A percentile compares a stretch with the other conserved stretches of the same genome.
phyloP scores from a whole-genome alignment of 2,888 invertebrate genomes.

The Hartigia nigra region DNA sequence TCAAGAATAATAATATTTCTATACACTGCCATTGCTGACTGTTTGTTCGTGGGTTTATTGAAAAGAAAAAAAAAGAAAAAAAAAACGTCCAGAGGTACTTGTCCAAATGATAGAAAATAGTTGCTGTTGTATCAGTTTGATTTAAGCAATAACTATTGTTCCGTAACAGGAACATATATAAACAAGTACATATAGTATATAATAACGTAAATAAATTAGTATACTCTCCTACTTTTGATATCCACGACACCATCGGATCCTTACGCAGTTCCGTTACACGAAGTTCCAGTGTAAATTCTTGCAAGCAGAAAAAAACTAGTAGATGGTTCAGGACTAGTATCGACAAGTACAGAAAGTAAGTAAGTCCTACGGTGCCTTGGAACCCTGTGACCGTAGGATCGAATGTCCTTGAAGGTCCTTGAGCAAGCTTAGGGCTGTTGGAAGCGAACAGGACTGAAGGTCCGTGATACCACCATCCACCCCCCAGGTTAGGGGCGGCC shows the following conservation, averaged over 20 bases:
- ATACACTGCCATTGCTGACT: background rate
- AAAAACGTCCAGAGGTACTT: background rate
- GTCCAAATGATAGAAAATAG: background rate
- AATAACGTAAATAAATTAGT: background rate
- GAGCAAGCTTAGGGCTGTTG: slow-evolving; percentile 26
- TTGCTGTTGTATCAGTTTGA: background rate
- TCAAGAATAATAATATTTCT: background rate
- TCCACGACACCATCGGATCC: background rate
- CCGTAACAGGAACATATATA: background rate
- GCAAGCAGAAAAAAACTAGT: background rate
- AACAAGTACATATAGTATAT: background rate
- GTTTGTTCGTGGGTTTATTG: too few species aligned
- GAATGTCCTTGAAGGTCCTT: slow-evolving; percentile 37
- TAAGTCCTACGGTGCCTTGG: background rate
- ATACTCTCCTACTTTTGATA: background rate
- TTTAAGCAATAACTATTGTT: background rate
- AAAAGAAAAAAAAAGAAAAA: too few species aligned
- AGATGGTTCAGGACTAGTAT: background rate
- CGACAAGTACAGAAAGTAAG: background rate
- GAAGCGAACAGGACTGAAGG: slow-evolving; percentile 41
- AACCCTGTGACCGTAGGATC: background rate
- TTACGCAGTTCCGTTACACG: background rate
- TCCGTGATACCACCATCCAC: slow-evolving; percentile 48
- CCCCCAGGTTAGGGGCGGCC: slow-evolving; percentile 59
- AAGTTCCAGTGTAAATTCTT: background rate